Base-by-base conservation (phyloP, 35 echinoderm and acorn worm genomes). In the Stichopus chloronotus region DNA sequence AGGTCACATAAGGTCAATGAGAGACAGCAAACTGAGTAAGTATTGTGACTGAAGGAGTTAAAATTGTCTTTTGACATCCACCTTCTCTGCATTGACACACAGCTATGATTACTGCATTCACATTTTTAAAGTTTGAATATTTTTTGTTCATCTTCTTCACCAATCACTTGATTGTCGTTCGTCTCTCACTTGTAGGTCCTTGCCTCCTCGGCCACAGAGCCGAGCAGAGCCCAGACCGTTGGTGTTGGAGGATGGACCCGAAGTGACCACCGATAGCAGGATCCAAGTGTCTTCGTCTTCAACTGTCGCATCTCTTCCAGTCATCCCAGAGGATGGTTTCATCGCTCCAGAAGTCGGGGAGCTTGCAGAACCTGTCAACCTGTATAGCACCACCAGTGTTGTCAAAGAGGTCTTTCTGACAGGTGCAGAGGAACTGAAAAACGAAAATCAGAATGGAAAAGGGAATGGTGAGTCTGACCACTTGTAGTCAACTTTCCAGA, bases 311-410 rank as follows among this genome's bases (percentile, higher is more conserved):
- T 17, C 57, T 55, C 56, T 85, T 24, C 82, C 82, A 13, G 55
- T 85, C 3, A 85, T 85, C n/a, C 82, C 82, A 85, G 82, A 85
- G 82, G 82, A 85, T 85, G 82, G 82, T n/a, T 85, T 58, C 56
- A 85, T 85, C 55, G 55, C 55, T 56, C 82, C 82, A 58, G 82
- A 85, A 23, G 55, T 20, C 0, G 82, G 82, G n/a, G 82, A 58
- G 6, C 19, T n/a, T 0, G 82, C 23, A 5, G 82, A 58, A 58
- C 16, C 55, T 5, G 17, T 85, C 10, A 17, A 16, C 7, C 53
- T 58, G 2, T 53, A 56, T 58, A 74, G 69, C 17, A 4, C 58
- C 54, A 58, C 82, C 19, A 20, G 82, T 8, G 9, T 85, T 8
- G n/a, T 85, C 13, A 56, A 85, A 8, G 82, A 85, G 10, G 82